These are phyloP conservation scores for Hyppa rectilinea DNA, from an alignment of 2,888 invertebrate genomes.

Conservation along the genomic window DNA sequence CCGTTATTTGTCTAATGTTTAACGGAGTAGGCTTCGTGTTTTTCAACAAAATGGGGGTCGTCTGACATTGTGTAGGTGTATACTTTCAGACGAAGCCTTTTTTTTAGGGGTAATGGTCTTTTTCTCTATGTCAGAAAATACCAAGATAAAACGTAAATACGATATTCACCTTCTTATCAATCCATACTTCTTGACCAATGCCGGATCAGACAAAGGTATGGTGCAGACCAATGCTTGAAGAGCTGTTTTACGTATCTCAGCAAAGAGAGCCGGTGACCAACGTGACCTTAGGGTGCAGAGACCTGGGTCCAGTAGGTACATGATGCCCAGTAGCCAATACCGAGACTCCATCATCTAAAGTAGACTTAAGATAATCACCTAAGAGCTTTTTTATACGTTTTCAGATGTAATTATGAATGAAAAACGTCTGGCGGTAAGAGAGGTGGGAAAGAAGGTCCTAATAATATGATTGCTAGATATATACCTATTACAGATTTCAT, in stretches of 20 bases:
- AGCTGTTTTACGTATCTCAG: conserved; percentile 79
- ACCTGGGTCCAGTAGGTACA: conserved; percentile 83
- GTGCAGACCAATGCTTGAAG: conserved; percentile 80
- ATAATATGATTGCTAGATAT: background rate
- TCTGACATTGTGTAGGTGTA: background rate
- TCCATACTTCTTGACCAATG: conserved; percentile 73
- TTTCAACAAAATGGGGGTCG: background rate
- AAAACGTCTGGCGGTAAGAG: background rate
- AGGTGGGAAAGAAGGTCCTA: background rate
- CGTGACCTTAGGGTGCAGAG: conserved; percentile 73
- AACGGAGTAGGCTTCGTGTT: too few species aligned
- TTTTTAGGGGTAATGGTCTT: too few species aligned
- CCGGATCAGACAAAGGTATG: conserved; percentile 69
- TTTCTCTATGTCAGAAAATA: too few species aligned
- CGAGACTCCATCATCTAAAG: conserved; percentile 78
- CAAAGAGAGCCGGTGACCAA: conserved; percentile 80
- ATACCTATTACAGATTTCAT: background rate
- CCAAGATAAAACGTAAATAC: too few species aligned
- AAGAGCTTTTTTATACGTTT: background rate
- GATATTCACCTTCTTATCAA: conserved; percentile 79
- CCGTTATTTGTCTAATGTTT: too few species aligned
- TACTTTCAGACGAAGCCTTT: background rate
- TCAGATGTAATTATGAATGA: background rate
- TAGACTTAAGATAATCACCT: background rate
- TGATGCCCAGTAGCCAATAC: conserved; percentile 82